Conservation (phyloP, 1,140 invertebrate genomes). For the Trypoxylus dichotomus region DNA sequence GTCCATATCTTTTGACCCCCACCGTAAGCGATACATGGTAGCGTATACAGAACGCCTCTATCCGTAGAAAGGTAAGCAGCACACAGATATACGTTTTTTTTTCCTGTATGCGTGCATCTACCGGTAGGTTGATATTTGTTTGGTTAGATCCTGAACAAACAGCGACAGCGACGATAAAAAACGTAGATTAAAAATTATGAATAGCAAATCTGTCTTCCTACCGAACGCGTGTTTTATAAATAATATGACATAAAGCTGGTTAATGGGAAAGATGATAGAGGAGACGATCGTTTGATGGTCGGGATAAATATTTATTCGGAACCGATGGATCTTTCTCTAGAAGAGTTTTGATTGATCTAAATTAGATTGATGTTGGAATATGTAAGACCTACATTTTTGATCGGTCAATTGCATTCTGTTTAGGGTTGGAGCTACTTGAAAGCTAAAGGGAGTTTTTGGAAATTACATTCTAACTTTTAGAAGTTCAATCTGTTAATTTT, state of each 20-base stretch:
- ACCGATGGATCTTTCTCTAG: no score
- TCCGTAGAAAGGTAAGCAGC: no score
- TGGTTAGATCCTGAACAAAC: slow-evolving; percentile 23
- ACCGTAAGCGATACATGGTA: no score
- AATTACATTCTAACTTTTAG: no score
- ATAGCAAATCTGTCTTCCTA: slow-evolving; percentile 30
- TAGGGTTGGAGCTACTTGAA: no score
- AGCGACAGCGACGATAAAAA: slow-evolving; percentile 1
- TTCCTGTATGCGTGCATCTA: background rate
- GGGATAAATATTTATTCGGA: slow-evolving; percentile 8
- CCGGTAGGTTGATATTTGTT: slow-evolving; percentile 19
- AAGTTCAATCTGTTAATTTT: no score
- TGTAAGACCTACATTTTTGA: background rate
- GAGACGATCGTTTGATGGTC: background rate
- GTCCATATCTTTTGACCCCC: no score
- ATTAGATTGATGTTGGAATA: no score
- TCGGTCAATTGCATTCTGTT: background rate
- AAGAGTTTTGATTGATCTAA: no score
- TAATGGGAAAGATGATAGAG: background rate
- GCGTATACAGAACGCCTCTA: no score
- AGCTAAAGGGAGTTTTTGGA: no score
- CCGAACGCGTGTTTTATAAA: slow-evolving; percentile 18
- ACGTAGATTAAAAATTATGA: slow-evolving; percentile 31
- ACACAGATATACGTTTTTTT: background rate
- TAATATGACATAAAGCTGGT: slow-evolving; percentile 16